Evolutionary conservation across 2,888 invertebrate genomes (phyloP), one percentile per base, ranked within the genome.

Genomic region (Chrysina gloriosa): DNA sequence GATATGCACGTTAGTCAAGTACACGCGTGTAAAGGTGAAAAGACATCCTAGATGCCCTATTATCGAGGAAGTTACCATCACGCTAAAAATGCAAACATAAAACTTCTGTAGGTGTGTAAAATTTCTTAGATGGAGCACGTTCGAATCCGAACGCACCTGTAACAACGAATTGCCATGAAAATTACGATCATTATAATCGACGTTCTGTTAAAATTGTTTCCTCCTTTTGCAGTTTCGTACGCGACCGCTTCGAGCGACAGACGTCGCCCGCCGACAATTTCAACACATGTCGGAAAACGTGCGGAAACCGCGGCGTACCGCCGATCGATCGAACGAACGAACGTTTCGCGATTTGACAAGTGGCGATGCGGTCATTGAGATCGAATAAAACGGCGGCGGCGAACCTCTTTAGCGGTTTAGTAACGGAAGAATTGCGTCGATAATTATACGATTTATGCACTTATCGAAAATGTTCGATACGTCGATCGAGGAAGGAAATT

Each of bases 171-270:
- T 42, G 42, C 42, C 7, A 19, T 42, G 7, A 42, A 42, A 42
- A 42, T 42, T 42, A 19, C 42, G 19, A 42, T 42, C 19, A 42
- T 19, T 14, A 42, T 16, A 19, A 42, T 42, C 19, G 42, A 42
- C 42, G 19, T 36, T 36, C 14, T n/a, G n/a, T n/a, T n/a, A n/a
- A n/a, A n/a, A 36, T 36, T 36, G 2, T 36, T 11, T 36, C 14
- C 14, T 36, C 14, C 36, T 36, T 42, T 14, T 42, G 14, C 42
- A 1, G 14, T 5, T 4, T n/a, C 16, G 5, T 16, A 19, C 42
- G 42, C 7, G 63, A 31, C 45, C 27, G 63, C 63, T 47, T 31
- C 31, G 25, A 31, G 63, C 63, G 21, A 63, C 63, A 47, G 63
- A 63, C 63, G 63, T 63, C 47, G 63, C 42, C 42, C 16, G 42